These are phyloP conservation scores for Cynopterus sphinx DNA, from an alignment of 2,797 vertebrate species.

Conservation along the genomic window DNA sequence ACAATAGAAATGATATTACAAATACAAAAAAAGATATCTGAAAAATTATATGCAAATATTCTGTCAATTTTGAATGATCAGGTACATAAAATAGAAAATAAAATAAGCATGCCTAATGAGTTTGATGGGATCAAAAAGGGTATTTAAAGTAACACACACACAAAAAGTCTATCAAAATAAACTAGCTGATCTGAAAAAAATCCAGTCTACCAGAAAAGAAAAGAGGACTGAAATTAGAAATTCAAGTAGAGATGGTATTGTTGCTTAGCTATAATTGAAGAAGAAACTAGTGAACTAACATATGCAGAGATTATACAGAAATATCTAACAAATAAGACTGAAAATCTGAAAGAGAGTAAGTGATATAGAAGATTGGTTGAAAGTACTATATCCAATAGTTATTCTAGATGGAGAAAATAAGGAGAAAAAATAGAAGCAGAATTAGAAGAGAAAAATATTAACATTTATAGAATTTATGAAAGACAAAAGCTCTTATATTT, in stretches of 20 bases:
- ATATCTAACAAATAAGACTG: not conserved
- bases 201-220: not conserved
- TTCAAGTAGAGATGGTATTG: not conserved
- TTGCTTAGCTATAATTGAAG: not conserved
- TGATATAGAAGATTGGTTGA: not conserved
- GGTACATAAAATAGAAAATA: not conserved
- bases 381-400: not conserved
- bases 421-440: not conserved
- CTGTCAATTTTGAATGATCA: conserved; percentile 11
- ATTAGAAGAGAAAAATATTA: not conserved
- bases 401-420: not conserved
- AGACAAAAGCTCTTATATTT: not conserved
- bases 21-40: not conserved
- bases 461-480: not conserved
- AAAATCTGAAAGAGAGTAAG: not conserved
- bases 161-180: not conserved
- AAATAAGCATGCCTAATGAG: not conserved
- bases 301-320: not conserved
- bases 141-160: not conserved
- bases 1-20: not conserved
- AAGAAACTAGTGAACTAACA: not conserved
- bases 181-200: not conserved
- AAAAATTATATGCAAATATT: not conserved
- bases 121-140: not conserved
- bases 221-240: not conserved